Evolutionary conservation across 2,888 invertebrate species (phyloP).

Genomic region (Formica aserva): DNA sequence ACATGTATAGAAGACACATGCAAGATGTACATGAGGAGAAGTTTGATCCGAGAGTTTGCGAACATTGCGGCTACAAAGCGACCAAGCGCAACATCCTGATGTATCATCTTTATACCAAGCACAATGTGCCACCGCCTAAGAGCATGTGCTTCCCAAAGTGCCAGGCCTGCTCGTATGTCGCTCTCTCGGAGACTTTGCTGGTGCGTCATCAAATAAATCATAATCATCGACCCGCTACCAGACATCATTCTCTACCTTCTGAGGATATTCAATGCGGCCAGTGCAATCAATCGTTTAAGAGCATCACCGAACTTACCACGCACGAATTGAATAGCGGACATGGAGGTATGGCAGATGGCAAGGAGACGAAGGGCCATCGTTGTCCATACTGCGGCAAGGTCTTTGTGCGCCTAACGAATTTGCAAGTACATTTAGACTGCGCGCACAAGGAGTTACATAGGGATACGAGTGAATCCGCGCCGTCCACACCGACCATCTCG

Average conservation of each 20-base stretch:
- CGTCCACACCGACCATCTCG: constrained; percentile 69
- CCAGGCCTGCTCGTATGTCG: constrained; percentile 91
- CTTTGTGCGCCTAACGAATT: constrained; percentile 88
- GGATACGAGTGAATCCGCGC: constrained; percentile 44
- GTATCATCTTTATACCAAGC: constrained; percentile 93
- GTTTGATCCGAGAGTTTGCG: constrained; percentile 92
- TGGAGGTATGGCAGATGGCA: constrained; percentile 71
- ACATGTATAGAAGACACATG: constrained; percentile 93
- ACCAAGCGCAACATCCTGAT: constrained; percentile 91
- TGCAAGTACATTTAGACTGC: constrained; percentile 86
- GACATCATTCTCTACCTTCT: constrained; percentile 65
- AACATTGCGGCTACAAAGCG: constrained; percentile 93
- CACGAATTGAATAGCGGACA: constrained; percentile 82
- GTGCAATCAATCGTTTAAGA: constrained; percentile 79
- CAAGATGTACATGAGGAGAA: constrained; percentile 93
- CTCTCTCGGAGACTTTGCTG: constrained; percentile 90
- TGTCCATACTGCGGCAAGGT: constrained; percentile 92
- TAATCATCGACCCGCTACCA: constrained; percentile 82
- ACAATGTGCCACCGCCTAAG: constrained; percentile 91
- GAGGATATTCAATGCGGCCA: constrained; percentile 79
- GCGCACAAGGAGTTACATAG: constrained; percentile 78
- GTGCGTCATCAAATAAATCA: constrained; percentile 91
- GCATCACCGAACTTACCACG: constrained; percentile 77
- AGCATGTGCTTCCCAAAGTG: constrained; percentile 93
- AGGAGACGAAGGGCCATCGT: constrained; percentile 84